Conservation (phyloP, 1,140 invertebrate species). For the Chlorops oryzae region DNA sequence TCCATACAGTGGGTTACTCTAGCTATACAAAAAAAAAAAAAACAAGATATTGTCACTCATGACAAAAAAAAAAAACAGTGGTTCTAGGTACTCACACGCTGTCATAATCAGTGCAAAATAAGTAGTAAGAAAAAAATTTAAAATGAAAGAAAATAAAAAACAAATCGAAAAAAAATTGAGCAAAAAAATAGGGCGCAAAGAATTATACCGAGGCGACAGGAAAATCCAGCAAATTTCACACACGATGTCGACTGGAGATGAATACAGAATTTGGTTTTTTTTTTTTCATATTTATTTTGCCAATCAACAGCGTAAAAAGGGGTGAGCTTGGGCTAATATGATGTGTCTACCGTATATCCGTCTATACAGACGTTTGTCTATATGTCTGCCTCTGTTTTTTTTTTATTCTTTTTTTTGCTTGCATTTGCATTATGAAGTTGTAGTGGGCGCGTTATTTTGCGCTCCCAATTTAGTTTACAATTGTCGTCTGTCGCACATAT, state of each 20-base stretch:
- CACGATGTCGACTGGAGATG: too few species aligned
- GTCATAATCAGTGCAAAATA: constrained; percentile 12
- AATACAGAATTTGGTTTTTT: too few species aligned
- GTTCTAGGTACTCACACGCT: too few species aligned
- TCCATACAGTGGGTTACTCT: background rate
- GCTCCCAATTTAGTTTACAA: too few species aligned
- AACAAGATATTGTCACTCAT: too few species aligned
- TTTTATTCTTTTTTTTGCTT: background rate
- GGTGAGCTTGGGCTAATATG: constrained; percentile 6
- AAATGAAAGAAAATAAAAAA: background rate
- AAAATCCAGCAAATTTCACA: constrained; percentile 4
- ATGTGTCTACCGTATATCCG: background rate
- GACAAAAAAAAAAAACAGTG: too few species aligned
- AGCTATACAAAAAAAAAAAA: constrained; percentile 1
- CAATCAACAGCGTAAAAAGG: constrained; percentile 2
- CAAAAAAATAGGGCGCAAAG: too few species aligned
- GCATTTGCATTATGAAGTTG: too few species aligned
- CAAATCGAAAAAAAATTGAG: background rate
- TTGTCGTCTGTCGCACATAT: too few species aligned
- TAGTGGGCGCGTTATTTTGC: too few species aligned
- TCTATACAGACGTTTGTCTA: background rate
- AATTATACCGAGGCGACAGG: too few species aligned
- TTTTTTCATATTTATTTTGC: too few species aligned
- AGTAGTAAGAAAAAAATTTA: constrained; percentile 1
- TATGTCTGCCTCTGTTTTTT: background rate